Base-by-base conservation (phyloP, 2,888 invertebrate genomes). In the Hecatera dysodea region DNA sequence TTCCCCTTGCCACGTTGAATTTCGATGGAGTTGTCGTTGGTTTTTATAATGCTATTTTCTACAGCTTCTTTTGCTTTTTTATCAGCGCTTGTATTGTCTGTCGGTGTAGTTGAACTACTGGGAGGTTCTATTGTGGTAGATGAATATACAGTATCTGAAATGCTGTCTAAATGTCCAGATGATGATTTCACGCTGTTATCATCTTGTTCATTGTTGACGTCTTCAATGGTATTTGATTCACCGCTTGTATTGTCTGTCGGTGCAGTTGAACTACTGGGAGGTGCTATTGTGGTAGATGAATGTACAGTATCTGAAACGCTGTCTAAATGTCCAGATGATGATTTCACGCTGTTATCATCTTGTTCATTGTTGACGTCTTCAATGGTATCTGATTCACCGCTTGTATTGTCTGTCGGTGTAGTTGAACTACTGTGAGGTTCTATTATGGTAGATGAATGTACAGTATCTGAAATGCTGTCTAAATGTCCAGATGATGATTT, bases 391-490 rank as follows among this genome's bases (percentile, higher is more conserved):
- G 65, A 61, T 46, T 67, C 52, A 27, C 76, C 67, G 5, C 39
- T n/a, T 22, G 46, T 15, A 24, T 15, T n/a, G 44, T 44, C 29
- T 33, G 69, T 17, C 0, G 46, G 19, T 5, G 70, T 52, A 29
- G 71, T 57, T 22, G 22, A 22, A 11, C n/a, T 55, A 48, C 33
- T 65, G 44, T 48, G 44, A 17, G 60, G 42, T 50, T n/a, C 61
- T 44, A 48, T 67, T 27, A 71, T 55, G 9, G 33, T 33, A 27
- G 33, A 42, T 29, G 22, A 68, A 5, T 19, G 46, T 46, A 19
- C 82, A 78, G 33, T 33, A 81, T 71, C 0, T 7, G 17, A 12
- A 19, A 33, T 12, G n/a, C 5, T 29, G 6, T 5, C n/a, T 12
- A 55, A 55, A 55, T n/a, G 29, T n/a, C 11, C n/a, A 9, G 53